Evolutionary conservation across 2,797 vertebrate species (phyloP).

Genomic region (Anguilla anguilla): DNA sequence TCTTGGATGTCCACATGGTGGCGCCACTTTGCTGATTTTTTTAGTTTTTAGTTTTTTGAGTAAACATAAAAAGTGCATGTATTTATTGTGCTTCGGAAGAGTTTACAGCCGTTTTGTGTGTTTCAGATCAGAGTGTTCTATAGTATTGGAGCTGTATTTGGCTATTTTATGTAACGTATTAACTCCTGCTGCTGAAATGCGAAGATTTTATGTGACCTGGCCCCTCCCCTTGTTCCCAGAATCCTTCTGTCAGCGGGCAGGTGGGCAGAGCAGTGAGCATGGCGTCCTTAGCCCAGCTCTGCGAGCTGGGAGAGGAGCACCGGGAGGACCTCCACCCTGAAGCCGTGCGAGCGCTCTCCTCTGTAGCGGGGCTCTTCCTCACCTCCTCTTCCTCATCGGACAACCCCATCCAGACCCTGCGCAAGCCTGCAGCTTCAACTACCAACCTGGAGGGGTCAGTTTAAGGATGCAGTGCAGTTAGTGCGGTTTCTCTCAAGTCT

Average conservation of each 20-base stretch:
- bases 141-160: neutral
- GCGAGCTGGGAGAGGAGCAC: constrained; percentile 64
- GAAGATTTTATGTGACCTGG: neutral
- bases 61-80: neutral
- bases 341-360: constrained; percentile 59
- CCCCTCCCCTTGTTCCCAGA: constrained; percentile 63
- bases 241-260: constrained; percentile 71
- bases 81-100: neutral
- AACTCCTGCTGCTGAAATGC: neutral
- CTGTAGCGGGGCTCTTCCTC: constrained; percentile 70
- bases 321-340: constrained; percentile 57
- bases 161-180: neutral
- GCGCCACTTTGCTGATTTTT: neutral
- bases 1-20: neutral
- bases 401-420: constrained; percentile 71
- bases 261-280: constrained; percentile 77
- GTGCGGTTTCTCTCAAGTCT: neutral
- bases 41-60: neutral
- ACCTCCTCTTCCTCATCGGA: constrained; percentile 46
- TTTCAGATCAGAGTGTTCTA: neutral
- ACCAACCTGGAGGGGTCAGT: constrained; percentile 58
- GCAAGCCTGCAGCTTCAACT: constrained; percentile 71
- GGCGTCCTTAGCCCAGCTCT: constrained; percentile 78
- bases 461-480: constrained; percentile 15
- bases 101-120: neutral